Base-by-base conservation (phyloP, 2,797 vertebrate species). In the Glossophaga mutica region DNA sequence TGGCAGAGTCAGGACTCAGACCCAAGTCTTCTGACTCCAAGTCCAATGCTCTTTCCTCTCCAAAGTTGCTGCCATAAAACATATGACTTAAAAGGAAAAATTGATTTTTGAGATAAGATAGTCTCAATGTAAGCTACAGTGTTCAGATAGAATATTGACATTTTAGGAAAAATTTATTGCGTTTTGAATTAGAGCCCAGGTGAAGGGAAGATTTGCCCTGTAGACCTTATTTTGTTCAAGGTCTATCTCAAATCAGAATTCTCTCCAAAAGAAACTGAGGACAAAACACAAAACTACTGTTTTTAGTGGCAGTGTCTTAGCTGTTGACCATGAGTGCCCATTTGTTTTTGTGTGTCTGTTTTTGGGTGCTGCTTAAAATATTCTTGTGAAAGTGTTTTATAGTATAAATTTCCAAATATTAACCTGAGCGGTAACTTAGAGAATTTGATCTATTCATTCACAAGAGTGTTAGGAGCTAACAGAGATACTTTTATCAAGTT, bases 1-100 rank as follows among this genome's bases (percentile, higher is more conserved):
- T 96, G 94, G 87, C 94, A 92, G 94, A 92, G 94, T 94, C 83
- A 8, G 95, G 94, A 95, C 95, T 95, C 76, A 85, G 83, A 95
- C 78, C 95, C 91, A 93, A 70, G 94, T 90, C 92, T 94, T 94
- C 65, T 91, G 90, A 92, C 90, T 97, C 87, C 90, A 96, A 95
- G 90, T 97, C 95, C 94, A 93, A 67, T 97, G 97, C 95, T 94
- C 96, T 97, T 92, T 96, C 83, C 94, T 97, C 91, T 95, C 67
- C 89, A 93, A 52, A 96, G 87, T 74, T 95, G 94, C 96, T 68
- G 90, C 94, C 91, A 87, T 83, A 87, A 84, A 76, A 92, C 70
- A 52, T 9, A 42, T 52, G 26, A 78, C 62, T 95, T 86, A n/a
- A 88, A 76, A 81, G 70, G 37, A 84, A 70, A 93, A 92, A 29